Evolutionary conservation across 2,888 invertebrate species (phyloP), one percentile per base, ranked within the genome.

Genomic region (Emmelina monodactyla): DNA sequence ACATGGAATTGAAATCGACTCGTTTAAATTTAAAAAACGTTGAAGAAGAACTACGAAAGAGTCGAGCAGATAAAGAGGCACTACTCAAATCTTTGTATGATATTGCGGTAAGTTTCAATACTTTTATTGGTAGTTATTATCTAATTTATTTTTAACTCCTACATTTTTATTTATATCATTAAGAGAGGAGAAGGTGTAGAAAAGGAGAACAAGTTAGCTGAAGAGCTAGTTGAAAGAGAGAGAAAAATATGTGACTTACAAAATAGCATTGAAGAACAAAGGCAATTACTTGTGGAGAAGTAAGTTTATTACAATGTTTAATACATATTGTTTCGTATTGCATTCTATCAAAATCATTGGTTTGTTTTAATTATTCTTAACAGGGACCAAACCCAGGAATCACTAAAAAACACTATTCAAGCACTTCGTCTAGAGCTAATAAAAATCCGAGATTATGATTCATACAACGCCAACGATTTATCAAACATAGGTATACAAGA

Each of bases 51-150:
- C 47, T 81, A 3, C 50, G 58, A 1, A 65, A 68, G 39, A 58
- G 79, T 41, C 61, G 72, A 30, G 62, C 60, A 3, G 83, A 83
- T 37, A 83, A 82, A 42, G 78, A 82, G 10, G 73, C 60, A 30
- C 79, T 83, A 43, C 54, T 83, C 33, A 61, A 67, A 37, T 67
- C 79, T 2, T 55, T 83, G 31, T 59, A 78, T 19, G 63, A 62
- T 41, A 78, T 80, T 48, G 82, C 80, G 51, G 83, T 83, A 62
- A 56, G 46, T 46, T 33, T 28, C 22, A 28, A 31, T 29, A 3
- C 25, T 25, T 25, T 25, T 25, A 25, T 9, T n/a, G n/a, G n/a
- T n/a, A n/a, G n/a, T n/a, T n/a, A n/a, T n/a, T n/a, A n/a, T n/a
- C n/a, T n/a, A n/a, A n/a, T n/a, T n/a, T n/a, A n/a, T n/a, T n/a